Evolutionary conservation across 2,797 vertebrate genomes (phyloP), one percentile per base, ranked within the genome.

Genomic region (Epinephelus malabaricus): DNA sequence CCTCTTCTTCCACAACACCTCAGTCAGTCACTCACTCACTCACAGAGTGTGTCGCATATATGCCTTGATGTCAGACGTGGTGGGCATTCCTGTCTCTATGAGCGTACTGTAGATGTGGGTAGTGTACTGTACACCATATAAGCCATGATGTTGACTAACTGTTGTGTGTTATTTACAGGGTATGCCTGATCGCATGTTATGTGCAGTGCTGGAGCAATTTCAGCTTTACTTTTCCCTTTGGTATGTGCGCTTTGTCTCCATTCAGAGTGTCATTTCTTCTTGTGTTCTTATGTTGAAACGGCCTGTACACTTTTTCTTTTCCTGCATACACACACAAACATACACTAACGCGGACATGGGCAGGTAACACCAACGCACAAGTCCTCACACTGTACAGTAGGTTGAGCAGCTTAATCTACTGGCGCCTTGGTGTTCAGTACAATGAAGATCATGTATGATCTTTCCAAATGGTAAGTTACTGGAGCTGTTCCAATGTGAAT

Each of bases 141-240:
- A 96, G 90, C 95, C 95, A 95, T 95, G 92, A 93, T 93, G 95
- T 96, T 95, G 93, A 96, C 96, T 96, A 96, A 96, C 95, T 96
- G 95, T 96, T 94, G 92, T 96, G 95, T 96, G 96, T 96, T 95
- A 96, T 96, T 96, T 95, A 94, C 96, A 96, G 96, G 96, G 94
- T 95, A 95, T 96, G 96, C 95, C 96, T 96, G 95, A 96, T 96
- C 95, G 96, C 96, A 96, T 96, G 96, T 96, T 96, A 96, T 96
- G 95, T 96, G 95, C 96, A 95, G 95, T 96, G 95, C 95, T 96
- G 95, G 95, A 96, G 94, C 95, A 96, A 96, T 96, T 96, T 96
- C 96, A 96, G 95, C 96, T 96, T 96, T 96, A 96, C 95, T 96
- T 96, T 96, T 95, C 94, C 95, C 95, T 95, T 96, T 96, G 96